A percentile compares a stretch with the other conserved stretches of the same genome.
Evolutionary conservation across 2,797 vertebrate genomes (phyloP).

Genomic region (Loriculus beryllinus): DNA sequence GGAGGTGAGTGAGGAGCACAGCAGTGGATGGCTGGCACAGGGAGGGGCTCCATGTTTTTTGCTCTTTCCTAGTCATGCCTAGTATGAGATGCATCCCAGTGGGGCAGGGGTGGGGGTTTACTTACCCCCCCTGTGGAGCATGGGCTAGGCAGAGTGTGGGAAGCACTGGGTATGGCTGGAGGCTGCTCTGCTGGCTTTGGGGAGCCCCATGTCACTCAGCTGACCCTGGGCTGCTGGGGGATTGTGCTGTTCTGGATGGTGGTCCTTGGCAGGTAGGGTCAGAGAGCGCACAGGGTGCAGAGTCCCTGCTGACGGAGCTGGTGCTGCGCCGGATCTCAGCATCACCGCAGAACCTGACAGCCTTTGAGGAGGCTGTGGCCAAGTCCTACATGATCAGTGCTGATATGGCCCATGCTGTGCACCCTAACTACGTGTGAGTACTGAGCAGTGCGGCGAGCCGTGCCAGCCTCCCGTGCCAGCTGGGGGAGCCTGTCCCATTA

Average conservation of each 20-base stretch:
- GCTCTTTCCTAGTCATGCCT: neutral
- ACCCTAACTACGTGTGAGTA: slow-evolving; percentile 95
- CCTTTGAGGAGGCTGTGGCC: slow-evolving; percentile 91
- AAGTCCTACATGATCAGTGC: slow-evolving; percentile 96
- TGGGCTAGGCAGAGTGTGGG: neutral
- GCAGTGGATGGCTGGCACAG: accelerated
- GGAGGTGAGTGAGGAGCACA: slow-evolving; percentile 77
- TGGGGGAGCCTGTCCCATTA: accelerated
- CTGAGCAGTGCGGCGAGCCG: accelerated
- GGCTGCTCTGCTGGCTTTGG: neutral
- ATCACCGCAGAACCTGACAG: slow-evolving; percentile 79
- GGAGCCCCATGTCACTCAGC: neutral
- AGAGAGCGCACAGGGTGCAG: slow-evolving; percentile 90
- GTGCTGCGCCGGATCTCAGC: slow-evolving; percentile 88
- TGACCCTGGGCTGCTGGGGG: accelerated
- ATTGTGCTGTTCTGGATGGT: neutral
- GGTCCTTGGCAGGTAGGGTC: slow-evolving; percentile 86
- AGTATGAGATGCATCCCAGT: neutral
- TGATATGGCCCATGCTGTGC: slow-evolving; percentile 94
- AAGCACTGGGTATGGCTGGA: neutral
- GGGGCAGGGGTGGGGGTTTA: neutral
- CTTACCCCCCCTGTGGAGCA: neutral
- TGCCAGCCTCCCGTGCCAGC: neutral
- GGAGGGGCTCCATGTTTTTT: neutral
- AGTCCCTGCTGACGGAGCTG: slow-evolving; percentile 92